phyloP scores from a whole-genome alignment of 2,797 vertebrate genomes.

The Scyliorhinus canicula region DNA sequence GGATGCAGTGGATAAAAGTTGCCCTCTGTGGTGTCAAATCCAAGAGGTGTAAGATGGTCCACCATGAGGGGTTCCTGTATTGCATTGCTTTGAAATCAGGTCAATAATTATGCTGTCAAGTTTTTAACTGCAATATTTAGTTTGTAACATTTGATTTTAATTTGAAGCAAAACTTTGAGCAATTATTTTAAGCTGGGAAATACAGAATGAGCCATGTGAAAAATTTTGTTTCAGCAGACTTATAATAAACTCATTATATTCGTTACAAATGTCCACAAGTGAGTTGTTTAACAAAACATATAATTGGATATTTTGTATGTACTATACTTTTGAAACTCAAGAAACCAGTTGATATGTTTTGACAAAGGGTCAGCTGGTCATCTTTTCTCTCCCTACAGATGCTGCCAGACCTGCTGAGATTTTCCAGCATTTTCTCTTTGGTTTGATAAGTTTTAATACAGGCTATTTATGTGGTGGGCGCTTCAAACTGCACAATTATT shows the following conservation, averaged over 20 bases:
- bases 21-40: background rate
- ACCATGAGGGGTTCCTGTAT: background rate
- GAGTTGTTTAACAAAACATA: background rate
- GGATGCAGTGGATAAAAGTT: background rate
- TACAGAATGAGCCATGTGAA: background rate
- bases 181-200: background rate
- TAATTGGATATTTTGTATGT: background rate
- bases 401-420: too few relatives aligned
- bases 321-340: background rate
- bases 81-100: background rate
- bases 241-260: background rate
- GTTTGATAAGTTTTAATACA: background rate
- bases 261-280: background rate
- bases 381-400: too few relatives aligned
- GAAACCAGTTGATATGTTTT: background rate
- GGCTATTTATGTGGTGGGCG: background rate
- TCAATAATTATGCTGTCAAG: background rate
- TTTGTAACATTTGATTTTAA: background rate
- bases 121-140: background rate
- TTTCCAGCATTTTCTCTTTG: too few relatives aligned
- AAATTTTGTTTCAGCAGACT: background rate
- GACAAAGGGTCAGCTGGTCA: too few relatives aligned
- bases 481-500: background rate
- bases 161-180: background rate
- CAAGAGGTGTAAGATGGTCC: background rate